phyloP scores from a whole-genome alignment of 2,888 invertebrate genomes.

The Halocaridina rubra region DNA sequence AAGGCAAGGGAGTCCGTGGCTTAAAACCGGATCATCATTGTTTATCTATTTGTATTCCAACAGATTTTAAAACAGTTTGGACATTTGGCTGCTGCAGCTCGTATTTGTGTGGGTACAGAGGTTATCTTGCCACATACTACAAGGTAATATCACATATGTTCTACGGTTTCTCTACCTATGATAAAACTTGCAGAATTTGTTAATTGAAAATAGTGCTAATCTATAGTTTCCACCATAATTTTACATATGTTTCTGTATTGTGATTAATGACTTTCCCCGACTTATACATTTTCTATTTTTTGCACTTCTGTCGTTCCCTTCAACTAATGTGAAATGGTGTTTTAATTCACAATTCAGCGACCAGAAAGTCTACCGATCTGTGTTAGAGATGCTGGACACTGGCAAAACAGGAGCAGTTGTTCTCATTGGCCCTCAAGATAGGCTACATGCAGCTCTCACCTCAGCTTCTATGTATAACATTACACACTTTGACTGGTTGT shows the following conservation, averaged over 20 bases:
- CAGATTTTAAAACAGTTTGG: conserved; percentile 40
- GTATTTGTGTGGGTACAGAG: conserved; percentile 41
- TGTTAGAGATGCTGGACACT: conserved; percentile 7
- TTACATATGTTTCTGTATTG: no score
- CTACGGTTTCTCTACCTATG: no score
- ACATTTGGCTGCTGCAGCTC: conserved; percentile 21
- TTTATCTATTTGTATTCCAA: not conserved
- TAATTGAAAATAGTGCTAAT: no score
- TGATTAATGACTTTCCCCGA: not conserved
- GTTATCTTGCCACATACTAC: conserved; percentile 22
- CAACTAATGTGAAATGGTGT: no score
- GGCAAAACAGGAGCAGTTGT: conserved; percentile 25
- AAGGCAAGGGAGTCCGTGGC: no score
- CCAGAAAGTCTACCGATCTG: conserved; percentile 4
- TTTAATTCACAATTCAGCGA: no score
- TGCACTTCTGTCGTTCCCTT: no score
- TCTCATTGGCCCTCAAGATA: conserved; percentile 38
- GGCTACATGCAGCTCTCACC: conserved; percentile 32
- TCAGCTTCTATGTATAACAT: conserved; percentile 16
- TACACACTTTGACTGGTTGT: conserved; percentile 34
- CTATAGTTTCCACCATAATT: no score
- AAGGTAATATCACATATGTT: not conserved
- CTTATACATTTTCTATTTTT: not conserved
- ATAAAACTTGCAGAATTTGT: no score
- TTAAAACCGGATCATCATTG: no score